These are phyloP conservation scores for Calliphora vomitoria DNA, from an alignment of 2,888 invertebrate species.

Conservation along the genomic window DNA sequence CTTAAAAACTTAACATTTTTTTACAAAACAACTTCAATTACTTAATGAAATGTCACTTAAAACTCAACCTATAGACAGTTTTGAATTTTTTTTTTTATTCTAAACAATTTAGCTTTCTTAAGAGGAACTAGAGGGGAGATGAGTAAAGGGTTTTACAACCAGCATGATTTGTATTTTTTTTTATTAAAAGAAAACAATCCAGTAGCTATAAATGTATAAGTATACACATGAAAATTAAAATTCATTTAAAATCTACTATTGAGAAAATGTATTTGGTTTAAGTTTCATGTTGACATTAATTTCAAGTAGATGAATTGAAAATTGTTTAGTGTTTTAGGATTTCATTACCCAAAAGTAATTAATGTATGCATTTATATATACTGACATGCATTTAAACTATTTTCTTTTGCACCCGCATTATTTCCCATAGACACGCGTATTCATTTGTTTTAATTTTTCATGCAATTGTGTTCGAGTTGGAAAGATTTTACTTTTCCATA, in stretches of 20 bases:
- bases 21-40: conserved; percentile 58
- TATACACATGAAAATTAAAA: not conserved
- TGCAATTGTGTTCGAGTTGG: not conserved
- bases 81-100: conserved; percentile 35
- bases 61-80: conserved; percentile 57
- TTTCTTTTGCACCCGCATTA: conserved; percentile 59
- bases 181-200: not conserved
- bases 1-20: conserved; percentile 53
- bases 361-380: conserved; percentile 23
- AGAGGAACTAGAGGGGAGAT: not conserved
- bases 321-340: conserved; percentile 23
- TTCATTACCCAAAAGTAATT: conserved; percentile 58
- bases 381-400: not conserved
- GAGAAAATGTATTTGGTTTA: not conserved
- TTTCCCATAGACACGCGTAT: conserved; percentile 3
- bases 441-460: not conserved
- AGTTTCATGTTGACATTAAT: conserved; percentile 4
- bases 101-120: conserved; percentile 49
- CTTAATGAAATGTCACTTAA: conserved; percentile 71
- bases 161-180: conserved; percentile 52
- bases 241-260: conserved; percentile 14
- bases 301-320: not conserved
- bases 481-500: conserved; percentile 7
- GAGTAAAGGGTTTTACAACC: conserved; percentile 40
- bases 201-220: not conserved